Evolutionary conservation across 2,797 vertebrate genomes (phyloP).

Genomic region (Chloroceryle inda): DNA sequence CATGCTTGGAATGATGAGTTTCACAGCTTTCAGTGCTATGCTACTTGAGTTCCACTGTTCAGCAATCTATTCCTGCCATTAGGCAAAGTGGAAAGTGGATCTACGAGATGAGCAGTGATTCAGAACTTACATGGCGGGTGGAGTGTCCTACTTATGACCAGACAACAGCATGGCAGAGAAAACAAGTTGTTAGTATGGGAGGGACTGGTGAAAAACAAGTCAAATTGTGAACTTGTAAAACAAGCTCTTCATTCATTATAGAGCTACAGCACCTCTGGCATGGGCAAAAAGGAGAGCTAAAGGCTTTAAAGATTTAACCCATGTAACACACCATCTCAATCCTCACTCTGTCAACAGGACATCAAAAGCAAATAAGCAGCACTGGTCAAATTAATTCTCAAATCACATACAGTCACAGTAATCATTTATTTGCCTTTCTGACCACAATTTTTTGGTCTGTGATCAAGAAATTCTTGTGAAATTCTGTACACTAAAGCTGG

Average conservation of each 20-base stretch:
- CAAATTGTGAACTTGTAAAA: slow-evolving; percentile 25
- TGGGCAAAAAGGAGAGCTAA: background rate
- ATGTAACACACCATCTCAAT: background rate
- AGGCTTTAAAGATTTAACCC: background rate
- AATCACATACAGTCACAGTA: background rate
- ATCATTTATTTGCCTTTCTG: background rate
- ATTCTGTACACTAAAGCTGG: background rate
- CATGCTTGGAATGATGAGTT: background rate
- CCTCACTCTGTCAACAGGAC: slow-evolving; percentile 3
- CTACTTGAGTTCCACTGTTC: background rate
- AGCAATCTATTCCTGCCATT: background rate
- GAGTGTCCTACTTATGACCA: slow-evolving; percentile 42
- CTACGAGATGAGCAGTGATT: slow-evolving; percentile 12
- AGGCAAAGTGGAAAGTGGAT: slow-evolving; percentile 22
- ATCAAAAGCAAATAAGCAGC: slow-evolving; percentile 15
- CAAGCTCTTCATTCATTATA: background rate
- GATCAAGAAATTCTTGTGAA: background rate
- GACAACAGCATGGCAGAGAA: background rate
- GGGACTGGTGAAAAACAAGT: slow-evolving; percentile 33
- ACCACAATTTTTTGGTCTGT: background rate
- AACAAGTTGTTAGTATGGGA: slow-evolving; percentile 3
- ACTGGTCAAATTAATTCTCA: background rate
- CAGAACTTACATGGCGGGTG: background rate
- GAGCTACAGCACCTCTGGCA: background rate
- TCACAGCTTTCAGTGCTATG: background rate